These are phyloP conservation scores for Luscinia megarhynchos DNA, from an alignment of 2,797 vertebrate genomes.

Conservation along the genomic window DNA sequence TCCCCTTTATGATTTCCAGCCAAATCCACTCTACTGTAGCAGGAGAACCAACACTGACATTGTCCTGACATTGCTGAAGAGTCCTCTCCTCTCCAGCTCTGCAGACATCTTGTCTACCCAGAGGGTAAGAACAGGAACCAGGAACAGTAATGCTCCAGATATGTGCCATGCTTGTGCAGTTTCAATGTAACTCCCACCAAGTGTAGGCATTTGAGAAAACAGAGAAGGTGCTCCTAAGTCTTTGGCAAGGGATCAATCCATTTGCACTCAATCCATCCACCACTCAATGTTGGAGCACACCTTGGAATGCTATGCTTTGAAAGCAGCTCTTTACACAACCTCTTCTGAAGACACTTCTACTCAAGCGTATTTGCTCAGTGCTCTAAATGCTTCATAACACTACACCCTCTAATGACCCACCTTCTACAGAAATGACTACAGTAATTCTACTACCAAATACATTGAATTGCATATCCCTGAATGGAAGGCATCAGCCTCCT, in stretches of 20 bases:
- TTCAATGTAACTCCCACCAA: background rate
- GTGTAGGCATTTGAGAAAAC: background rate
- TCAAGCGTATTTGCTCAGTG: background rate
- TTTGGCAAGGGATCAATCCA: conserved; percentile 26
- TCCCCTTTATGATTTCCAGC: background rate
- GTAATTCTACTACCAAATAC: background rate
- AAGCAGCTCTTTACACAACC: background rate
- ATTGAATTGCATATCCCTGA: background rate
- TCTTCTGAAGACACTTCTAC: background rate
- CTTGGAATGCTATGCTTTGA: accelerated
- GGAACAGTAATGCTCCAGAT: background rate
- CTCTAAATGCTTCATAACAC: background rate
- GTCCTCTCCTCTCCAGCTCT: background rate
- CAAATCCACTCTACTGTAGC: background rate
- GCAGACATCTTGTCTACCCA: background rate
- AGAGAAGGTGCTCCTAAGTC: background rate
- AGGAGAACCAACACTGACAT: background rate
- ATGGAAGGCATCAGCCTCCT: background rate
- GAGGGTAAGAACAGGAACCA: background rate
- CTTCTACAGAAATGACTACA: background rate
- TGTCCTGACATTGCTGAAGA: no score
- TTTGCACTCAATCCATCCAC: background rate
- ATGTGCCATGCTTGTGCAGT: accelerated
- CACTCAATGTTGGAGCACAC: background rate
- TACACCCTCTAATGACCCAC: background rate